A percentile compares a stretch with the other conserved stretches of the same genome.
These are phyloP conservation scores for Whitmania pigra DNA, from an alignment of 1,140 invertebrate genomes.

Conservation along the genomic window DNA sequence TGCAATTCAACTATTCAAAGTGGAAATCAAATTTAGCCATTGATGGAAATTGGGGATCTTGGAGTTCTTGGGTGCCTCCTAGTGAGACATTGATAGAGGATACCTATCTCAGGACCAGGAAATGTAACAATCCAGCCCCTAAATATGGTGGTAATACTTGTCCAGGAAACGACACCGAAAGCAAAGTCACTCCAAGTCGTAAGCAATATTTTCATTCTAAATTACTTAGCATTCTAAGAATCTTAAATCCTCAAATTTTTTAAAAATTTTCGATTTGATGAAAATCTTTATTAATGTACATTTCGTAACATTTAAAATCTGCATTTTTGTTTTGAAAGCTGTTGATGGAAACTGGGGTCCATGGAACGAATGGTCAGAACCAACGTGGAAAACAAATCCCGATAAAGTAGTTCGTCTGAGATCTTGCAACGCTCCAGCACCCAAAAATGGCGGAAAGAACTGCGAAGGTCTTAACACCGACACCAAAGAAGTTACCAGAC, in stretches of 20 bases:
- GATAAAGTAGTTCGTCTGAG: slow-evolving; percentile 42
- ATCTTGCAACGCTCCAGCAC: slow-evolving; percentile 41
- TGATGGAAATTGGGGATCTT: slow-evolving; percentile 46
- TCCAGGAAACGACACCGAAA: slow-evolving; percentile 17
- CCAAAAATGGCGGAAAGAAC: slow-evolving; percentile 16
- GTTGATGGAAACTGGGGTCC: slow-evolving; percentile 14
- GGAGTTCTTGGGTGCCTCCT: slow-evolving; percentile 44
- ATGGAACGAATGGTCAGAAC: slow-evolving; percentile 15
- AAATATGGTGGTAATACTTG: slow-evolving; percentile 56
- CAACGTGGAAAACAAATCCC: background rate
- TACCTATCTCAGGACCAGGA: slow-evolving; percentile 26
- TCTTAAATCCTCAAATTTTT: background rate
- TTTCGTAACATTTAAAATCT: background rate
- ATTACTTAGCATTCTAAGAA: too few species aligned
- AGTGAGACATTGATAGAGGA: slow-evolving; percentile 33
- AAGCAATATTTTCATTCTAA: slow-evolving; percentile 14
- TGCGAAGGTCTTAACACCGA: slow-evolving; percentile 19
- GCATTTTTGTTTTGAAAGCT: background rate
- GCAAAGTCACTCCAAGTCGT: slow-evolving; percentile 8
- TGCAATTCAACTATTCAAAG: slow-evolving; percentile 8
- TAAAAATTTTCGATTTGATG: slow-evolving; percentile 1
- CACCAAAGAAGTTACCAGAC: slow-evolving; percentile 7
- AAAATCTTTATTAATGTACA: too few species aligned
- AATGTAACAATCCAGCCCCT: slow-evolving; percentile 45
- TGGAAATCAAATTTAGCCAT: slow-evolving; percentile 14